These are phyloP conservation scores for Ispidina picta DNA, from an alignment of 2,797 vertebrate genomes.

Conservation along the genomic window DNA sequence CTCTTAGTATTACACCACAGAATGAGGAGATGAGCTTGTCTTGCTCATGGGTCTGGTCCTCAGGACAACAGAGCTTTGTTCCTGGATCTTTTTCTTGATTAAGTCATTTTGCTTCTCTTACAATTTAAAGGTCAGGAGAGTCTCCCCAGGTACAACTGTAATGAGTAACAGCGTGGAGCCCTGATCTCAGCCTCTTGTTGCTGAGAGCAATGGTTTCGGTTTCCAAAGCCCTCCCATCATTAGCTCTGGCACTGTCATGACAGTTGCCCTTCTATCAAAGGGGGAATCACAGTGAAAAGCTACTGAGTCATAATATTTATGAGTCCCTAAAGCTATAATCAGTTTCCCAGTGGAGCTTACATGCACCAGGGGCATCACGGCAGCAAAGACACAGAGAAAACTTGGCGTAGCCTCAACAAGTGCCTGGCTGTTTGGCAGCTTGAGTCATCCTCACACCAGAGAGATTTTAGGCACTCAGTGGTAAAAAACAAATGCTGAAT, in stretches of 20 bases:
- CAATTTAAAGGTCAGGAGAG: background rate
- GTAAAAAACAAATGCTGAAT: background rate
- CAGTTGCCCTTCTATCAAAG: background rate
- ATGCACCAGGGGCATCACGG: background rate
- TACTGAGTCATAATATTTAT: background rate
- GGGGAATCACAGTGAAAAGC: background rate
- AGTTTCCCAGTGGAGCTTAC: background rate
- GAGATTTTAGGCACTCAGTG: background rate
- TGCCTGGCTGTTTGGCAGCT: background rate
- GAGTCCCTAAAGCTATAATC: background rate
- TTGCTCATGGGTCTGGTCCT: background rate
- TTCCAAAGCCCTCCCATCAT: background rate
- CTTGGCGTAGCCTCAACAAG: background rate
- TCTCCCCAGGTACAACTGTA: background rate
- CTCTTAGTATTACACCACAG: too few relatives aligned
- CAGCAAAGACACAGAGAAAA: background rate
- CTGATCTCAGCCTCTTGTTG: background rate
- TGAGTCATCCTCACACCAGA: background rate
- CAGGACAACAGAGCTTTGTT: background rate
- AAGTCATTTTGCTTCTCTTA: background rate
- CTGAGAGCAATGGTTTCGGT: background rate
- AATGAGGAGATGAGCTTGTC: background rate
- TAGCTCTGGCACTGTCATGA: background rate
- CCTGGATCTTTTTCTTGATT: background rate
- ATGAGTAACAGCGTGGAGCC: background rate